Evolutionary conservation across 1,140 invertebrate genomes (phyloP).

Genomic region (Plectrocnemia conspersa): DNA sequence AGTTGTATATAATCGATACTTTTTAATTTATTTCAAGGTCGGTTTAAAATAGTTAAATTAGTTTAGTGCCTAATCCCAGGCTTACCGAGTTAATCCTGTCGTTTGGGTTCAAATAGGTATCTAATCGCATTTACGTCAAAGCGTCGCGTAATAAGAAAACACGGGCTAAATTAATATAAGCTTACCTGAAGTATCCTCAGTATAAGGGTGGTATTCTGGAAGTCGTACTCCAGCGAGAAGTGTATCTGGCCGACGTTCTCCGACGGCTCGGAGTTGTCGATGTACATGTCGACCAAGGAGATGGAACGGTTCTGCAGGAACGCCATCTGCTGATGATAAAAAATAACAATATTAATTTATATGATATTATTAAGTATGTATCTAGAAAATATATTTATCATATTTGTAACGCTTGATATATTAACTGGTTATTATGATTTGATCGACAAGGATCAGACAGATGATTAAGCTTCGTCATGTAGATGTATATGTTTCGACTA

Average conservation of each 20-base stretch:
- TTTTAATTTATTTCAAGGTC: too few relatives aligned
- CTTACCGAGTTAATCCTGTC: too few relatives aligned
- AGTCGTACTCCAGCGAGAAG: conserved; percentile 92
- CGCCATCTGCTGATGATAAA: conserved; percentile 48
- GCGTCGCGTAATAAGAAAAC: neutral
- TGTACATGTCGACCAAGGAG: conserved; percentile 92
- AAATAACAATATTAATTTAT: conserved; percentile 1
- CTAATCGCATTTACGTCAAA: too few relatives aligned
- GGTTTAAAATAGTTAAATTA: too few relatives aligned
- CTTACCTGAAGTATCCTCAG: conserved; percentile 84
- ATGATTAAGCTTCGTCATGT: too few relatives aligned
- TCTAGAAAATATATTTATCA: conserved; percentile 36
- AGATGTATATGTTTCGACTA: too few relatives aligned
- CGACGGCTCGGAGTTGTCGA: conserved; percentile 84
- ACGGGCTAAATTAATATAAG: conserved; percentile 20
- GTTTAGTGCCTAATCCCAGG: too few relatives aligned
- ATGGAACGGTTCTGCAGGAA: conserved; percentile 85
- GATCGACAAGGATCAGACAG: neutral
- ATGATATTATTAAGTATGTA: too few relatives aligned
- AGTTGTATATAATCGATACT: too few relatives aligned
- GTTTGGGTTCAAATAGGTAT: too few relatives aligned
- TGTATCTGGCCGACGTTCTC: conserved; percentile 93
- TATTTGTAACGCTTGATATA: neutral
- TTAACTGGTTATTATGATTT: neutral
- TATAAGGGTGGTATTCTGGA: conserved; percentile 89